Evolutionary conservation across 2,797 vertebrate species (phyloP).

Genomic region (Acipenser oxyrinchus): DNA sequence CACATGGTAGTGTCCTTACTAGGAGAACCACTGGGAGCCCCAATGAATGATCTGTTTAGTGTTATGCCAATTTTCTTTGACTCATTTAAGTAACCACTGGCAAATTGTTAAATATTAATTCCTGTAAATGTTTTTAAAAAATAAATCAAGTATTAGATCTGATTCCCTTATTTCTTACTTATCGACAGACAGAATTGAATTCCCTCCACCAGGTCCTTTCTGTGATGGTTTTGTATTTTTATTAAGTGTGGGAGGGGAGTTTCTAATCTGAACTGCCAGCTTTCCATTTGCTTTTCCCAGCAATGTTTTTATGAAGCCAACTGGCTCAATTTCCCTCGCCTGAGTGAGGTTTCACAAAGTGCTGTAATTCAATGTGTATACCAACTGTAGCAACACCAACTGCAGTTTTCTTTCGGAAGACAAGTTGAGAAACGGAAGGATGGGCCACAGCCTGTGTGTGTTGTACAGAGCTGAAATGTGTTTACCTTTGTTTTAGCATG

Average conservation of each 20-base stretch:
- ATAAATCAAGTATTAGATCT: no score
- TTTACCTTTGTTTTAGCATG: constrained; percentile 4
- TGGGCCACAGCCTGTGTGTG: no score
- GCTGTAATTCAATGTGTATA: constrained; percentile 20
- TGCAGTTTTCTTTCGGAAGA: constrained; percentile 18
- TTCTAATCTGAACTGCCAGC: constrained; percentile 15
- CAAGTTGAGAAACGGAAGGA: not conserved
- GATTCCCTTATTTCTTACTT: no score
- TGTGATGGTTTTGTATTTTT: constrained; percentile 24
- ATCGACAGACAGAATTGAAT: no score
- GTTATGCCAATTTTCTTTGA: no score
- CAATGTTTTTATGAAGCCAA: constrained; percentile 19
- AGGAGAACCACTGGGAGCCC: no score
- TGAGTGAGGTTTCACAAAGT: constrained; percentile 19
- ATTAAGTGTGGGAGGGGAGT: constrained; percentile 23
- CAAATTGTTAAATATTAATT: no score
- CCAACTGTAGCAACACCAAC: constrained; percentile 27
- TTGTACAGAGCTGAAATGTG: constrained; percentile 20
- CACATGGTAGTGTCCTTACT: no score
- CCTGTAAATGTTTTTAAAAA: no score
- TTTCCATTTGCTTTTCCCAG: constrained; percentile 17
- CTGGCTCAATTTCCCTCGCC: constrained; percentile 15
- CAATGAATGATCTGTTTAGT: no score
- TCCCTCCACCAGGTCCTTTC: not conserved
- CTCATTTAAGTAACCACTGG: no score